Evolutionary conservation across 1,140 invertebrate species (phyloP).

Genomic region (Lepidurus packardi): DNA sequence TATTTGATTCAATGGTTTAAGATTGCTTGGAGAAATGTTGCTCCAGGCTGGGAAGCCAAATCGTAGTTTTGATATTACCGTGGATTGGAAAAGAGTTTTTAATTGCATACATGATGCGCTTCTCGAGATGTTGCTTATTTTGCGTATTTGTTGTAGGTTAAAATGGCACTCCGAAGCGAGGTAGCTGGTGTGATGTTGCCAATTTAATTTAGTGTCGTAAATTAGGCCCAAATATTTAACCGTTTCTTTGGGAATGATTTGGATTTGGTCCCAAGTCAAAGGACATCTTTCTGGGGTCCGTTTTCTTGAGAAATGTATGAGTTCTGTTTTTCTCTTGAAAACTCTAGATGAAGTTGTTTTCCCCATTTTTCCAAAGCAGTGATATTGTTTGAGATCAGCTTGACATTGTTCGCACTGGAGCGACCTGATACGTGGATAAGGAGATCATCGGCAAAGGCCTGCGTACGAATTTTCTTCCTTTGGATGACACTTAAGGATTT

Average conservation of each 20-base stretch:
- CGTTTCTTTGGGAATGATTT: conserved; percentile 3
- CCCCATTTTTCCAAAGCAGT: conserved; percentile 24
- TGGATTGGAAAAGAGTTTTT: background rate
- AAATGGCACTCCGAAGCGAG: background rate
- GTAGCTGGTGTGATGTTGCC: background rate
- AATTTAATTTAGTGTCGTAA: background rate
- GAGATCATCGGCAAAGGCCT: conserved; percentile 30
- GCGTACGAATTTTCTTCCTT: background rate
- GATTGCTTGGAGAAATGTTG: background rate
- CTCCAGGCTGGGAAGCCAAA: too few relatives aligned
- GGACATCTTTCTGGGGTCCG: background rate
- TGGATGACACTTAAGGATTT: background rate
- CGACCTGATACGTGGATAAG: background rate
- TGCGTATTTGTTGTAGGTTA: background rate
- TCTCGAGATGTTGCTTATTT: background rate
- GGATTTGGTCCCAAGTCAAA: background rate
- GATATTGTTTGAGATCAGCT: conserved; percentile 2
- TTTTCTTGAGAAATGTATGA: background rate
- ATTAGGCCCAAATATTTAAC: conserved; percentile 23
- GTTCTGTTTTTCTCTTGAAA: conserved; percentile 22
- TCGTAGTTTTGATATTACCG: background rate
- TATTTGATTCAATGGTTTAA: background rate
- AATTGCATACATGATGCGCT: background rate
- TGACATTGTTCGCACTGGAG: background rate
- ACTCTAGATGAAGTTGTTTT: conserved; percentile 6